Base-by-base conservation (phyloP, 2,888 invertebrate species). In the Temnothorax unifasciatus region DNA sequence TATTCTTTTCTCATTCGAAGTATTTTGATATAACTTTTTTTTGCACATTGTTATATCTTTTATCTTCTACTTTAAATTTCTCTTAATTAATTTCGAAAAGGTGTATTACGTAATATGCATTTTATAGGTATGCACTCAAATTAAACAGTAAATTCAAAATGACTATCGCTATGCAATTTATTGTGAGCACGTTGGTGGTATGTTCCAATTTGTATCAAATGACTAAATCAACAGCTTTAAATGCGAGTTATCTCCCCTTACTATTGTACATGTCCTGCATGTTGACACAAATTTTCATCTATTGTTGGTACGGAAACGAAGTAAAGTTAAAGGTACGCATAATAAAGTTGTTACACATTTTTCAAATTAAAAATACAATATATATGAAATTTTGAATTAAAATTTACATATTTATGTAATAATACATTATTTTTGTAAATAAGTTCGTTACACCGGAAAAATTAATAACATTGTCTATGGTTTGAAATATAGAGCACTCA, bases 241-340 rank as follows among this genome's bases (percentile, higher is more conserved):
- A 54, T 21, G 29, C 64, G 13, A 64, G 8, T 29, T 75, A 75
- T 66, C 52, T 77, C 41, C 25, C 76, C 1, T 77, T 77, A 77
- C 4, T 77, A 5, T 13, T 68, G 13, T 84, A 84, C 21, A 64
- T 84, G 41, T 64, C 61, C 0, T 84, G 71, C 8, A 84, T 84
- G 82, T 54, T 84, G 11, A 82, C 74, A 44, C 91, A 92, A 81
- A 90, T 92, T 41, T 91, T 90, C 66, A 86, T 91, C 13, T 84
- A 91, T 63, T 92, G 91, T 69, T 92, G 92, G 90, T 89, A 89
- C 29, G 92, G 92, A 21, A 90, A 91, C 57, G 90, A 92, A 73
- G 87, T 92, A 5, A 83, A 52, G 1, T 47, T 85, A 57, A 76
- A 83, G 75, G 85, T 85, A 6, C 9, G 47, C 8, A 4, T 34